Conservation (phyloP, 2,797 vertebrate genomes). For the Apogon talboti region DNA sequence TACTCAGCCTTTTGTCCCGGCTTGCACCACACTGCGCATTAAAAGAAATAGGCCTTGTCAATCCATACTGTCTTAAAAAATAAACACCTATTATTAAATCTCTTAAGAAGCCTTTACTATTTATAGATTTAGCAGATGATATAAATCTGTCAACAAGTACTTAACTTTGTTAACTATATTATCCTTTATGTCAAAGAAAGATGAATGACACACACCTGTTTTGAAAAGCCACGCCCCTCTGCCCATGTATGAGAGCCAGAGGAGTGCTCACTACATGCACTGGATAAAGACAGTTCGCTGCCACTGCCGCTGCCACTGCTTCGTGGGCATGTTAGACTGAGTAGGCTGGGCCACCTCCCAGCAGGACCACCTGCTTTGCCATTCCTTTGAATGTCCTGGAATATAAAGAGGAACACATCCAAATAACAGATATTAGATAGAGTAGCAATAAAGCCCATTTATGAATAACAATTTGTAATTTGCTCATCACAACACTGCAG, state of each 20-base stretch:
- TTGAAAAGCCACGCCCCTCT: slow-evolving; percentile 86
- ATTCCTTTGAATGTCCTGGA: slow-evolving; percentile 87
- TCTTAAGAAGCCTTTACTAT: background rate
- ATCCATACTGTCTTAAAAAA: too few relatives aligned
- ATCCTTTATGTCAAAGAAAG: background rate
- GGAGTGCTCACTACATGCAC: slow-evolving; percentile 90
- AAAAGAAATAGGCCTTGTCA: slow-evolving; percentile 9
- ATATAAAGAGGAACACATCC: slow-evolving; percentile 19
- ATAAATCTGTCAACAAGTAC: background rate
- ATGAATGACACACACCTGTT: slow-evolving; percentile 77
- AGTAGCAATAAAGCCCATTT: background rate
- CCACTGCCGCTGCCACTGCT: slow-evolving; percentile 89
- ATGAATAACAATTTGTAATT: background rate
- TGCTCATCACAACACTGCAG: background rate
- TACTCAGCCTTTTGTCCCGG: slow-evolving; percentile 89
- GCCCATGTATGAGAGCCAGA: slow-evolving; percentile 91
- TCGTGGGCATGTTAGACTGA: slow-evolving; percentile 86
- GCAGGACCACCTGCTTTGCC: slow-evolving; percentile 82
- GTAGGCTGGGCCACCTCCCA: slow-evolving; percentile 85
- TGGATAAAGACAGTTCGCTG: slow-evolving; percentile 90
- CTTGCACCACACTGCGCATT: slow-evolving; percentile 81
- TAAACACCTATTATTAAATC: background rate
- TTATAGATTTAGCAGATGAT: background rate
- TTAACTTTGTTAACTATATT: background rate
- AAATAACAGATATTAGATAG: background rate